Evolutionary conservation across 35 echinoderm and acorn worm species (phyloP).

Genomic region (Lytechinus variegatus): DNA sequence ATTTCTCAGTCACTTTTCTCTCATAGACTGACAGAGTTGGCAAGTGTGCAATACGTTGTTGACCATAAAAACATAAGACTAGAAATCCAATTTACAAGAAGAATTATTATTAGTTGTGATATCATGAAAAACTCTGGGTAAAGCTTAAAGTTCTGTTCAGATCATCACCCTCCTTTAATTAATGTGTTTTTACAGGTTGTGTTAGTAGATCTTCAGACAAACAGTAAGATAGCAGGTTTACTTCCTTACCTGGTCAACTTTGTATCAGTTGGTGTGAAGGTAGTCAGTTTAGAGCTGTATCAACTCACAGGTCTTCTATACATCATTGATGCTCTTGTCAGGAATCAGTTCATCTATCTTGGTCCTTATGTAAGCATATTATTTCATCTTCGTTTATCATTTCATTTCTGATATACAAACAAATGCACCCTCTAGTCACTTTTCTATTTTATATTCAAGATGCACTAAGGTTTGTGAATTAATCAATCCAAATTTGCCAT

Average conservation of each 20-base stretch:
- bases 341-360: constrained; percentile 77
- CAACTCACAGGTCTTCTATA: constrained; percentile 85
- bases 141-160: neutral
- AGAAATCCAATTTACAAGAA: too few relatives aligned
- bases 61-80: too few relatives aligned
- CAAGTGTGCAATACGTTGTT: too few relatives aligned
- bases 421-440: too few relatives aligned
- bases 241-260: constrained; percentile 92
- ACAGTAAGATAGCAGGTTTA: constrained; percentile 80
- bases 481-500: too few relatives aligned
- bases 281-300: constrained; percentile 81
- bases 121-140: too few relatives aligned
- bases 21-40: too few relatives aligned
- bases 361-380: constrained; percentile 91
- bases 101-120: too few relatives aligned
- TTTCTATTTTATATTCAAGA: too few relatives aligned
- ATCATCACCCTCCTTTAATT: neutral
- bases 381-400: neutral
- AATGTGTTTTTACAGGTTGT: constrained; percentile 62
- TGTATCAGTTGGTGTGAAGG: constrained; percentile 74
- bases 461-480: too few relatives aligned
- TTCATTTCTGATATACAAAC: too few relatives aligned
- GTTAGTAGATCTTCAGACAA: constrained; percentile 77
- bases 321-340: constrained; percentile 71
- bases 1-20: too few relatives aligned